A percentile compares a stretch with the other conserved stretches of the same genome.
phyloP scores from a whole-genome alignment of 2,888 invertebrate genomes.

The Calameuta pallipes region DNA sequence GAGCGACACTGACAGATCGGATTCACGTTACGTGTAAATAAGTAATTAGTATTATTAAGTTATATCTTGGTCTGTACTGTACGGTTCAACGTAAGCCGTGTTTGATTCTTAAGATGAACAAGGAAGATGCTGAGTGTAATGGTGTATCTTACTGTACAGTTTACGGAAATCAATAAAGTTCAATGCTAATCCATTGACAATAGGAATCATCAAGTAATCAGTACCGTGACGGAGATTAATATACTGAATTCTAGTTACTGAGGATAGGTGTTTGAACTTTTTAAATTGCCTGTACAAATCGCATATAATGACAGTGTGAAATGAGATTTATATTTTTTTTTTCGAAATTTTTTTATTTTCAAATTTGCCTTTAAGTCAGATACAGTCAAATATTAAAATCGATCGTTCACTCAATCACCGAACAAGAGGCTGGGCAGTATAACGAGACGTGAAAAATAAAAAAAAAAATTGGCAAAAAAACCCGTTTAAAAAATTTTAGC shows the following conservation, averaged over 20 bases:
- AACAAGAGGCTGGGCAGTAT: not conserved
- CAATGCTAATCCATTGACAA: not conserved
- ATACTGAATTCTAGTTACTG: not conserved
- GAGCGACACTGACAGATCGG: not conserved
- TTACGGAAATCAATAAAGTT: not conserved
- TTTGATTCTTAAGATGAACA: not conserved
- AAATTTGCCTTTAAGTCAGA: not conserved
- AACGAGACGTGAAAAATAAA: not conserved
- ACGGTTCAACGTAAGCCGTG: not conserved
- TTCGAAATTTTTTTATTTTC: not conserved
- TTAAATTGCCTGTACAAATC: not conserved
- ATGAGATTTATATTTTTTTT: not conserved
- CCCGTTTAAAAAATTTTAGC: not conserved
- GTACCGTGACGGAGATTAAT: not conserved
- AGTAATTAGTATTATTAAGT: not conserved
- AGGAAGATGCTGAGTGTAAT: not conserved
- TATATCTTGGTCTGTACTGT: not conserved
- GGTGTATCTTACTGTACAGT: not conserved
- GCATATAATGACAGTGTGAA: not conserved
- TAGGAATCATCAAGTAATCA: not conserved
- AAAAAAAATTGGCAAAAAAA: constrained; percentile 20
- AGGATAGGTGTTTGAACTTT: not conserved
- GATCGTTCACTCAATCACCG: not conserved
- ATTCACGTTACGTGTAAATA: not conserved
- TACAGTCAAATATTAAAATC: not conserved